Evolutionary conservation across 2,797 vertebrate genomes (phyloP), one percentile per base, ranked within the genome.

Genomic region (Rousettus madagascariensis): DNA sequence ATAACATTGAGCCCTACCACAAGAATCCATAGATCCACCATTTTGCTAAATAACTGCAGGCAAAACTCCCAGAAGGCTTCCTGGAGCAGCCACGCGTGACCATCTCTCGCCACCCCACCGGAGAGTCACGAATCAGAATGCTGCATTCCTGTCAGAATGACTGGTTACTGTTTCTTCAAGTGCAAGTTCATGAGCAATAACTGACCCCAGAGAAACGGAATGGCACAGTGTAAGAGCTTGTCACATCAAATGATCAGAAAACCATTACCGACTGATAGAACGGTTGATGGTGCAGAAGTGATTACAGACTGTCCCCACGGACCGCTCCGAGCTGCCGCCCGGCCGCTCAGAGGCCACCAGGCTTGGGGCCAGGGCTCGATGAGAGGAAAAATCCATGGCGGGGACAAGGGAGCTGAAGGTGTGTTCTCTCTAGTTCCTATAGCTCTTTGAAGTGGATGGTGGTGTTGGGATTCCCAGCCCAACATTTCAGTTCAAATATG

Each of bases 241-340:
- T 94, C 87, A 91, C 93, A 63, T 95, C 95, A 93, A 93, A 89
- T 92, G 90, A 94, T 92, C 90, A 95, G 85, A 93, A 96, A 95
- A 85, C 94, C 86, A 91, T 94, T 95, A 66, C 71, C 41, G 33
- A 75, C 80, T 63, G 91, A 84, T 94, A 77, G 94, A 91, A 86
- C 0, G 5, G 84, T 59, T 82, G 90, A 53, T 69, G 59, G 68
- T 83, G 65, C 86, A 83, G 89, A 92, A 93, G 63, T 80, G 72
- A 94, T 88, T 83, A 46, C n/a, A 49, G 71, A 69, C n/a, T 30
- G 46, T 95, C 43, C 79, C 75, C 22, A 3, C 0, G 8, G 86
- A 61, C 33, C 20, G 33, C 68, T 68, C 36, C 0, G 46, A 86
- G 90, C 82, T 43, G 68, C 66, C 0, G 0, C 65, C 43, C 71